Percentiles rank a stretch among this genome's conserved stretches.
These are phyloP conservation scores for Drosophila meridionalis DNA, from an alignment of 2,888 invertebrate genomes.

Conservation along the genomic window DNA sequence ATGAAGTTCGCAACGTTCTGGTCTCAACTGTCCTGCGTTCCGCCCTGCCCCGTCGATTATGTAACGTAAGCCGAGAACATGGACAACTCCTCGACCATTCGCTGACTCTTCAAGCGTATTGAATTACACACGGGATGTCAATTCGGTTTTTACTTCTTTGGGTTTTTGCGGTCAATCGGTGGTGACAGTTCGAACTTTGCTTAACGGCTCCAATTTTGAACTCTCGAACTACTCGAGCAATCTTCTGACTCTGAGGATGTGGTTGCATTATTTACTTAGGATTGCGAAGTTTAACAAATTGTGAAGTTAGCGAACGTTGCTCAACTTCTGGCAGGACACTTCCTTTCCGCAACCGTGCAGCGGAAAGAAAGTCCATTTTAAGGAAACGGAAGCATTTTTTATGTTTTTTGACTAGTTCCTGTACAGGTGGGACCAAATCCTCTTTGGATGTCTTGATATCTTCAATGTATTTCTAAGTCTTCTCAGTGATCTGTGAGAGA, in stretches of 20 bases:
- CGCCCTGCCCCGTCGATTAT: constrained; percentile 57
- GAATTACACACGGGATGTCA: constrained; percentile 57
- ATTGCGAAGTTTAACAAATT: constrained; percentile 30
- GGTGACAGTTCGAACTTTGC: constrained; percentile 62
- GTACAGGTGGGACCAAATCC: constrained; percentile 29
- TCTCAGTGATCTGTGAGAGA: background rate
- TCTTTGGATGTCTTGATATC: too few species aligned
- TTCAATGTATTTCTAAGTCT: background rate
- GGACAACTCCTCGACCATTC: constrained; percentile 47
- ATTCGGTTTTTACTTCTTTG: constrained; percentile 48
- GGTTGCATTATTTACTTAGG: constrained; percentile 70
- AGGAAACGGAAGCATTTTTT: constrained; percentile 55
- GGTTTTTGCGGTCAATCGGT: constrained; percentile 69
- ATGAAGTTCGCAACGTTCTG: constrained; percentile 61
- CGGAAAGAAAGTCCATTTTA: constrained; percentile 26
- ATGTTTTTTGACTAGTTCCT: constrained; percentile 24
- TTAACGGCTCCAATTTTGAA: constrained; percentile 62
- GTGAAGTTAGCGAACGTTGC: constrained; percentile 24
- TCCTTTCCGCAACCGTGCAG: constrained; percentile 42
- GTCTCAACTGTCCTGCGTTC: constrained; percentile 51
- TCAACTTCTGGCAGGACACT: constrained; percentile 18
- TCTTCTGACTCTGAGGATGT: constrained; percentile 62
- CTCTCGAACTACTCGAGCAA: constrained; percentile 15
- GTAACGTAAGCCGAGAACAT: constrained; percentile 66
- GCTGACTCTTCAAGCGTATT: constrained; percentile 69